phyloP scores from a whole-genome alignment of 2,888 invertebrate genomes.

The Allolobophora icterica region DNA sequence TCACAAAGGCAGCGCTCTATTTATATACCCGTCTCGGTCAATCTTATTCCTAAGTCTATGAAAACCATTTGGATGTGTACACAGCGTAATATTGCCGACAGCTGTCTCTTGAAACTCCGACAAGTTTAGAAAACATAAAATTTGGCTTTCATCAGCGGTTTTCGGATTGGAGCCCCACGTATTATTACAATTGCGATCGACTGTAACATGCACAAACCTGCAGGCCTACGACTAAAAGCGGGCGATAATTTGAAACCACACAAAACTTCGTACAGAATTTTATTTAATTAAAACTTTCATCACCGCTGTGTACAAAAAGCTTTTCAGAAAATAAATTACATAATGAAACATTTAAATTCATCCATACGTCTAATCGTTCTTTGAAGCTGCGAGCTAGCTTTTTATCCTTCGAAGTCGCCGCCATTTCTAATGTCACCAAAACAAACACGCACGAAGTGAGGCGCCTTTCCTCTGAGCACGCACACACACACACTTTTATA shows the following conservation, averaged over 20 bases:
- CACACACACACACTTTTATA: too few species aligned
- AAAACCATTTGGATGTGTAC: too few species aligned
- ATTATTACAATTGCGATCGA: neutral
- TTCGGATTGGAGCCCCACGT: neutral
- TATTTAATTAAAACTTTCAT: neutral
- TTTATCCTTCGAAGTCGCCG: constrained; percentile 18
- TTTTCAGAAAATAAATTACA: neutral
- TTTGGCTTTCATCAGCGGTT: neutral
- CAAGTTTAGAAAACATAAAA: neutral
- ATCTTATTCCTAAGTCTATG: too few species aligned
- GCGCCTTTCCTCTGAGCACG: too few species aligned
- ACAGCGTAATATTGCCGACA: too few species aligned
- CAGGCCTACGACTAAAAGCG: neutral
- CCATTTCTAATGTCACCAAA: neutral
- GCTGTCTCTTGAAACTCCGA: neutral
- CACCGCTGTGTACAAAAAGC: neutral
- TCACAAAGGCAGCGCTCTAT: too few species aligned
- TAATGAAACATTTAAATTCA: neutral
- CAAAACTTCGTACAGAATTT: neutral
- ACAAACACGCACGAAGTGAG: neutral
- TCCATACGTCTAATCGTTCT: constrained; percentile 20
- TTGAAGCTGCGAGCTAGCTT: neutral
- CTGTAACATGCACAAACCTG: neutral
- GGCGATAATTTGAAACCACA: neutral
- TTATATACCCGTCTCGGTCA: too few species aligned